Percentiles rank a stretch among this genome's conserved stretches.
These are phyloP conservation scores for Mesodorylaimus sp. DNA, from an alignment of 2,888 invertebrate genomes.

Conservation along the genomic window DNA sequence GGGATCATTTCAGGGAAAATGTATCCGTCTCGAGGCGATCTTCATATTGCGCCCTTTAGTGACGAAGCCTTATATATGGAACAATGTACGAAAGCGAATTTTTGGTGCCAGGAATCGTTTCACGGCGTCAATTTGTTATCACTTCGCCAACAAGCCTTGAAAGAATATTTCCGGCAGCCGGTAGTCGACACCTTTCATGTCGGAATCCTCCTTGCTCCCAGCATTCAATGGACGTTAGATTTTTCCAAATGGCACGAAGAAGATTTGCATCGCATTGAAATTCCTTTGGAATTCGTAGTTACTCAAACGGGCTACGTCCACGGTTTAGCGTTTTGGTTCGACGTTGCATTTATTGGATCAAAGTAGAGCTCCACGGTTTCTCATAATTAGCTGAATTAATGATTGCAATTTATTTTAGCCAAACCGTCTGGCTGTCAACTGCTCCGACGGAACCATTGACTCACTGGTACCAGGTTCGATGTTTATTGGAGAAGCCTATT, in stretches of 20 bases:
- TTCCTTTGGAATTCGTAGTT: conserved; percentile 78
- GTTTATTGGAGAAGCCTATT: conserved; percentile 75
- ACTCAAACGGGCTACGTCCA: conserved; percentile 83
- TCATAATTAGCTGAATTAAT: not conserved
- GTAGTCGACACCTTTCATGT: conserved; percentile 94
- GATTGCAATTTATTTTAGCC: conserved; percentile 31
- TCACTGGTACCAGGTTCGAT: conserved; percentile 97
- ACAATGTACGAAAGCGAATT: conserved; percentile 92
- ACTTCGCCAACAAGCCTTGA: conserved; percentile 72
- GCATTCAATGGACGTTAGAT: conserved; percentile 75
- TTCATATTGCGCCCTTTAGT: conserved; percentile 90
- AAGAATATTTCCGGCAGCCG: conserved; percentile 92
- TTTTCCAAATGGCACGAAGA: conserved; percentile 76
- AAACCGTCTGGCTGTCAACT: conserved; percentile 88
- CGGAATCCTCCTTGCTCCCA: conserved; percentile 83
- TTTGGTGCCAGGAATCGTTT: conserved; percentile 95
- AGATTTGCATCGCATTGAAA: conserved; percentile 81
- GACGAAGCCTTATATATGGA: conserved; percentile 95
- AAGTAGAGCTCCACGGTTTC: conserved; percentile 21
- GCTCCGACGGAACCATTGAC: conserved; percentile 92
- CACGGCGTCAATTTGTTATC: conserved; percentile 88
- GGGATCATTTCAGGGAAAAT: too few species aligned
- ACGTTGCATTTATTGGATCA: conserved; percentile 76
- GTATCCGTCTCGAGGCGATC: conserved; percentile 89
- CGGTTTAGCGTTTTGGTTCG: conserved; percentile 97